phyloP scores from a whole-genome alignment of 2,797 vertebrate species.

The Microchirus variegatus region DNA sequence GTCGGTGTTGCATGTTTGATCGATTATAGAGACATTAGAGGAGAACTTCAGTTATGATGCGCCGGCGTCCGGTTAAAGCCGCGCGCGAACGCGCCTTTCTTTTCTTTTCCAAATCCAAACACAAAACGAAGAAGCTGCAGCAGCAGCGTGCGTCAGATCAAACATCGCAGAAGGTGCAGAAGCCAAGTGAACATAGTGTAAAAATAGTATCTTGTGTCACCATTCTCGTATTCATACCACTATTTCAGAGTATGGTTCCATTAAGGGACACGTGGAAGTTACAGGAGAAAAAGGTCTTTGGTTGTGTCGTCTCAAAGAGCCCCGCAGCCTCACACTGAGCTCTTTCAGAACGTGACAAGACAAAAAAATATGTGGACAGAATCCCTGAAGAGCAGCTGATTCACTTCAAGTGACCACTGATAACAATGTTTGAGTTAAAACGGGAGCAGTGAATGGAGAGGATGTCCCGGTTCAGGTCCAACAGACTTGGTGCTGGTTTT shows the following conservation, averaged over 20 bases:
- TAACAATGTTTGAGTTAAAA: constrained; percentile 29
- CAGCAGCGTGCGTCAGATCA: background rate
- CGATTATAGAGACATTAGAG: background rate
- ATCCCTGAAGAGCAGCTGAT: constrained; percentile 68
- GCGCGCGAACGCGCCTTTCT: background rate
- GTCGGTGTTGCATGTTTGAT: background rate
- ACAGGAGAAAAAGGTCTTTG: constrained; percentile 62
- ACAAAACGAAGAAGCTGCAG: background rate
- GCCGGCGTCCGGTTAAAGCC: background rate
- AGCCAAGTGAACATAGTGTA: constrained; percentile 16
- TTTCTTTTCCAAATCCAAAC: background rate
- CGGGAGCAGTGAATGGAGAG: background rate
- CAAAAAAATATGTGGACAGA: constrained; percentile 35
- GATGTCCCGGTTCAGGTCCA: constrained; percentile 33
- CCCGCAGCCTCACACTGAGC: constrained; percentile 39
- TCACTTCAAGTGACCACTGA: constrained; percentile 35
- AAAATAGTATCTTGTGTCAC: constrained; percentile 29
- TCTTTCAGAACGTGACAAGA: constrained; percentile 3
- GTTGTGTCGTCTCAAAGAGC: constrained; percentile 48
- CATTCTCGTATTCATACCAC: constrained; percentile 26
- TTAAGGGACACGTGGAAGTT: constrained; percentile 34
- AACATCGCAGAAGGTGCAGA: constrained; percentile 53
- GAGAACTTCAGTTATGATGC: background rate
- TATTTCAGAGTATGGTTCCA: constrained; percentile 27
- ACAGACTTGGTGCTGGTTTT: constrained; percentile 44